Evolutionary conservation across 2,113 vertebrate genomes (phyloP).

Genomic region (Pristiophorus japonicus): DNA sequence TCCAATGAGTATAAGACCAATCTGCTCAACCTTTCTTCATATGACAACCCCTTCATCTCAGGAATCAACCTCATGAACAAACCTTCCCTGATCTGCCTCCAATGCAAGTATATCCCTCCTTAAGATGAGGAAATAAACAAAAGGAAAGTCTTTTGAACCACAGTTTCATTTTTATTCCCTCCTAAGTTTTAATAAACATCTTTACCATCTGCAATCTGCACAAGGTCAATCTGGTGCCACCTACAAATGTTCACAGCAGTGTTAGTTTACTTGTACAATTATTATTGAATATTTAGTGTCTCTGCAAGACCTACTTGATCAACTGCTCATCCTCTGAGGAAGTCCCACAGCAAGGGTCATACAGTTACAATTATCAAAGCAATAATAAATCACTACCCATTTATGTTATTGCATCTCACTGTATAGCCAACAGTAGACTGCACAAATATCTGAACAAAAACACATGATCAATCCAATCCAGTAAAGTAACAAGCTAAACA

Average conservation of each 20-base stretch:
- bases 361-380: neutral
- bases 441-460: neutral
- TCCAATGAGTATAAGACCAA: too few relatives aligned
- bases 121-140: neutral
- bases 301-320: neutral
- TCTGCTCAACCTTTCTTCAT: too few relatives aligned
- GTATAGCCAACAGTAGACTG: neutral
- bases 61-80: too few relatives aligned
- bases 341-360: neutral
- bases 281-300: neutral
- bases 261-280: neutral
- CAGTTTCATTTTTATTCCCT: neutral
- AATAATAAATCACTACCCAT: neutral
- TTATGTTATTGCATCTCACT: neutral
- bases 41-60: too few relatives aligned
- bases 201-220: neutral
- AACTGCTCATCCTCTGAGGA: neutral
- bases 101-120: too few relatives aligned
- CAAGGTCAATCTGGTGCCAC: neutral
- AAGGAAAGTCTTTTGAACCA: neutral
- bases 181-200: neutral
- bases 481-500: neutral
- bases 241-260: neutral
- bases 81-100: too few relatives aligned
- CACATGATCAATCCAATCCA: neutral